Evolutionary conservation across 2,797 vertebrate genomes (phyloP).

Genomic region (Micromesistius poutassou): DNA sequence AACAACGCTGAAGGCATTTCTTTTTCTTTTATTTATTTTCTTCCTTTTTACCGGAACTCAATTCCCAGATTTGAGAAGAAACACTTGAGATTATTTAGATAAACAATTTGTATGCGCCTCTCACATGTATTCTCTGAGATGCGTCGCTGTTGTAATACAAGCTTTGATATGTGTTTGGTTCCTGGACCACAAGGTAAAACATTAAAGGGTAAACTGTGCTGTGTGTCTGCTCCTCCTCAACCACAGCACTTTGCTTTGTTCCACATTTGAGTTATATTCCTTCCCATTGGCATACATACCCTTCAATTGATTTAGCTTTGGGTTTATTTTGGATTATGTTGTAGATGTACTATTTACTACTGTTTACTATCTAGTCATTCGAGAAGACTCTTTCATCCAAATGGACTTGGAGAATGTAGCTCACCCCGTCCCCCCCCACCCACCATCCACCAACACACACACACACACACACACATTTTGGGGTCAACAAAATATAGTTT

Average conservation of each 20-base stretch:
- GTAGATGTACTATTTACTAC: too few species aligned
- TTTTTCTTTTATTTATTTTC: conserved; percentile 18
- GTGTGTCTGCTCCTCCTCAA: conserved; percentile 36
- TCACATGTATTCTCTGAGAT: conserved; percentile 27
- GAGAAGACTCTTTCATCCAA: too few species aligned
- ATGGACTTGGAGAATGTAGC: too few species aligned
- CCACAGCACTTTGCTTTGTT: conserved; percentile 26
- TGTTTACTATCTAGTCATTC: too few species aligned
- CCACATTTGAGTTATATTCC: conserved; percentile 14
- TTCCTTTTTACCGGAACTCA: conserved; percentile 23
- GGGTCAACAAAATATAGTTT: too few species aligned
- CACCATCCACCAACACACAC: too few species aligned
- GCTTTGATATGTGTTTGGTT: conserved; percentile 52
- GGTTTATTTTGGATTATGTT: neutral
- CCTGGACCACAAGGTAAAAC: conserved; percentile 51
- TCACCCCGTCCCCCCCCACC: too few species aligned
- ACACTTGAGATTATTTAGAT: conserved; percentile 32
- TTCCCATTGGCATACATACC: conserved; percentile 19
- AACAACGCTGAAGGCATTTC: conserved; percentile 23
- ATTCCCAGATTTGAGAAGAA: conserved; percentile 37
- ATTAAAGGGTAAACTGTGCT: conserved; percentile 44
- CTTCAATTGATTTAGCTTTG: conserved; percentile 11
- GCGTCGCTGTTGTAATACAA: conserved; percentile 18
- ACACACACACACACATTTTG: too few species aligned
- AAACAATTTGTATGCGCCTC: conserved; percentile 36